These are phyloP conservation scores for Neodiprion pinetum DNA, from an alignment of 1,140 invertebrate genomes.

Conservation along the genomic window DNA sequence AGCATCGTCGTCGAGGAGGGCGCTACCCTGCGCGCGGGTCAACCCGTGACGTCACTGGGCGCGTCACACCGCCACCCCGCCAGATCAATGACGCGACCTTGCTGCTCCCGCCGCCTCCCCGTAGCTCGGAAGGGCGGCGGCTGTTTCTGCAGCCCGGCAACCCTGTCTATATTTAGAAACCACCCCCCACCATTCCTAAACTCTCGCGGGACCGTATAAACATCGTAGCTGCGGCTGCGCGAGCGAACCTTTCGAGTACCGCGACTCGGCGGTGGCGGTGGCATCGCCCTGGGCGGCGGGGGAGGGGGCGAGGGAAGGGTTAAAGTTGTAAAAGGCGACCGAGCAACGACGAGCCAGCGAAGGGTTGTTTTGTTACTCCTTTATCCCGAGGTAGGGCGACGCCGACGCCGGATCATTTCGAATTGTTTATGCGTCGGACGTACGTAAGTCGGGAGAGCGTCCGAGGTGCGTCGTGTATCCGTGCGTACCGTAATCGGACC, in stretches of 20 bases:
- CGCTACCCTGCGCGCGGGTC: slow-evolving; percentile 45
- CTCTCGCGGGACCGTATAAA: slow-evolving; percentile 43
- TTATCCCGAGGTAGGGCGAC: background rate
- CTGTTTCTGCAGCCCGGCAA: slow-evolving; percentile 62
- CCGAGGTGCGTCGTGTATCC: too few relatives aligned
- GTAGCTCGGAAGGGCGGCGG: slow-evolving; percentile 59
- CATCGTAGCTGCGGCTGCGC: slow-evolving; percentile 45
- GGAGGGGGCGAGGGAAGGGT: slow-evolving; percentile 8
- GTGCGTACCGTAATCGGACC: too few relatives aligned
- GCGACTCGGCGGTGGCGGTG: background rate
- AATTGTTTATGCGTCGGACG: too few relatives aligned
- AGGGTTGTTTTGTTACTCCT: background rate
- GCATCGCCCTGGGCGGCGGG: slow-evolving; percentile 8
- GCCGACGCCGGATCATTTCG: too few relatives aligned
- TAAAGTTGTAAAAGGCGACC: background rate
- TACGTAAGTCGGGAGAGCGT: too few relatives aligned
- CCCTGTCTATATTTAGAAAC: slow-evolving; percentile 62
- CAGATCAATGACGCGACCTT: slow-evolving; percentile 62
- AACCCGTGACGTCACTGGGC: slow-evolving; percentile 58
- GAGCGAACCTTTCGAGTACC: background rate
- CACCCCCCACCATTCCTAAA: slow-evolving; percentile 23
- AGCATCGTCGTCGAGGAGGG: slow-evolving; percentile 30
- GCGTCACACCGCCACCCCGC: slow-evolving; percentile 52
- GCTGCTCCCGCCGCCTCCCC: slow-evolving; percentile 32
- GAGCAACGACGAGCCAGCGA: background rate